A percentile compares a stretch with the other conserved stretches of the same genome.
Evolutionary conservation across 1,140 invertebrate genomes (phyloP).

Genomic region (Trachymyrmex cornetzi): DNA sequence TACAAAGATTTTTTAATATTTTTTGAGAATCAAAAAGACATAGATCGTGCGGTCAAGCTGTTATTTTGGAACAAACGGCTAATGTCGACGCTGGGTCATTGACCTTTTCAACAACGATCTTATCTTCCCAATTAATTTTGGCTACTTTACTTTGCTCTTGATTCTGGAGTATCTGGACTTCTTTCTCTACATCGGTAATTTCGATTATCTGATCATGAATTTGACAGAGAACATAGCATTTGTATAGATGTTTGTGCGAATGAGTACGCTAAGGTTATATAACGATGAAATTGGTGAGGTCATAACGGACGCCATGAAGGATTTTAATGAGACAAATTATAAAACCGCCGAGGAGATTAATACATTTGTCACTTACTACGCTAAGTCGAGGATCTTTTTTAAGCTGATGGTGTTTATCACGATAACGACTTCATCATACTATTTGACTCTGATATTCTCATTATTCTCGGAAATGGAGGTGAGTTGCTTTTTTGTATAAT

Average conservation of each 20-base stretch:
- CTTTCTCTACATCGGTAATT: conserved; percentile 76
- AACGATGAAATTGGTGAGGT: conserved; percentile 74
- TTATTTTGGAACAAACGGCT: conserved; percentile 78
- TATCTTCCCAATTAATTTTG: conserved; percentile 74
- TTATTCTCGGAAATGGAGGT: conserved; percentile 50
- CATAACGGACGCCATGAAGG: conserved; percentile 73
- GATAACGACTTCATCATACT: conserved; percentile 79
- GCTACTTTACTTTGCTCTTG: conserved; percentile 79
- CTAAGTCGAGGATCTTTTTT: conserved; percentile 77
- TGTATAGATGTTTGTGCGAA: conserved; percentile 77
- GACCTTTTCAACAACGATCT: conserved; percentile 77
- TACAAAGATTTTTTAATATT: neutral
- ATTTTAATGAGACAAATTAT: conserved; percentile 76
- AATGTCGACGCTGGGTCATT: conserved; percentile 76
- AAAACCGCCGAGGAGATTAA: conserved; percentile 71
- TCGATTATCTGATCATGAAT: conserved; percentile 81
- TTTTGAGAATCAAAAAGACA: conserved; percentile 72
- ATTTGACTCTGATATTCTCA: conserved; percentile 78
- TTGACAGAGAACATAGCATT: conserved; percentile 82
- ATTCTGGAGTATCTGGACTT: conserved; percentile 80
- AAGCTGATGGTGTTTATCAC: conserved; percentile 76
- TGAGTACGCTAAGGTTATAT: conserved; percentile 75
- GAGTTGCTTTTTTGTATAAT: conserved; percentile 10
- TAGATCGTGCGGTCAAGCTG: conserved; percentile 74
- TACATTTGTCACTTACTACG: conserved; percentile 75